Percentiles rank a stretch among this genome's conserved stretches.
phyloP scores from a whole-genome alignment of 2,888 invertebrate genomes.

The Brachycybe producta region DNA sequence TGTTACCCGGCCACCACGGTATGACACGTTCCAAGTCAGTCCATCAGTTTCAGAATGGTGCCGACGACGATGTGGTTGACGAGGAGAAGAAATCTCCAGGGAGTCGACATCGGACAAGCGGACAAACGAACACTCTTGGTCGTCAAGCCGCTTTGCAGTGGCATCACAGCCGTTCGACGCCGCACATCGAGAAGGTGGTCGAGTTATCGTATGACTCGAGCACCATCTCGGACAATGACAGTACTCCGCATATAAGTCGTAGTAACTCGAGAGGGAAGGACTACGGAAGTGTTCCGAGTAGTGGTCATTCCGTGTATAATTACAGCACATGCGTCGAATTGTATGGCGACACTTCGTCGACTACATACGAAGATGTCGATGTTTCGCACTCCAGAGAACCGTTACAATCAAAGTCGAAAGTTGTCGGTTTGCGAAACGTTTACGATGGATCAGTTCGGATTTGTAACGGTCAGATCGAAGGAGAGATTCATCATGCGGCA shows the following conservation, averaged over 20 bases:
- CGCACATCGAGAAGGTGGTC: slow-evolving; percentile 19
- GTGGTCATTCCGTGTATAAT: slow-evolving; percentile 23
- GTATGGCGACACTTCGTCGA: neutral
- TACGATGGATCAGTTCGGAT: slow-evolving; percentile 7
- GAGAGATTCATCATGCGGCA: slow-evolving; percentile 15
- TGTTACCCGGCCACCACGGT: slow-evolving; percentile 20
- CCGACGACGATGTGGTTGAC: neutral
- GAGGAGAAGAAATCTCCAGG: slow-evolving; percentile 1
- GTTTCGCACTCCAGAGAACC: too few species aligned
- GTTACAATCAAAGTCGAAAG: neutral
- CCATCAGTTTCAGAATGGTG: slow-evolving; percentile 24
- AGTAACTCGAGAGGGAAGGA: slow-evolving; percentile 39
- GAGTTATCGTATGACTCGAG: slow-evolving; percentile 35
- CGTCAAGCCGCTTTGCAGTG: slow-evolving; percentile 20
- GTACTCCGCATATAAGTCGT: slow-evolving; percentile 37
- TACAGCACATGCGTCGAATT: slow-evolving; percentile 22
- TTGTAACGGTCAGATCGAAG: slow-evolving; percentile 6
- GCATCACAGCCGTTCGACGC: slow-evolving; percentile 27
- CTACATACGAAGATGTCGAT: neutral
- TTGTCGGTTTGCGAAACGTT: neutral
- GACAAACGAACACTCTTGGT: slow-evolving; percentile 16
- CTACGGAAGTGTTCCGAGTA: slow-evolving; percentile 24
- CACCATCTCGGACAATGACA: slow-evolving; percentile 39
- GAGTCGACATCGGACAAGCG: slow-evolving; percentile 7
- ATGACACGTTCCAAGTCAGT: slow-evolving; percentile 27